A percentile compares a stretch with the other conserved stretches of the same genome.
Conservation (phyloP, 2,113 vertebrate genomes). For the Alethe diademata region DNA sequence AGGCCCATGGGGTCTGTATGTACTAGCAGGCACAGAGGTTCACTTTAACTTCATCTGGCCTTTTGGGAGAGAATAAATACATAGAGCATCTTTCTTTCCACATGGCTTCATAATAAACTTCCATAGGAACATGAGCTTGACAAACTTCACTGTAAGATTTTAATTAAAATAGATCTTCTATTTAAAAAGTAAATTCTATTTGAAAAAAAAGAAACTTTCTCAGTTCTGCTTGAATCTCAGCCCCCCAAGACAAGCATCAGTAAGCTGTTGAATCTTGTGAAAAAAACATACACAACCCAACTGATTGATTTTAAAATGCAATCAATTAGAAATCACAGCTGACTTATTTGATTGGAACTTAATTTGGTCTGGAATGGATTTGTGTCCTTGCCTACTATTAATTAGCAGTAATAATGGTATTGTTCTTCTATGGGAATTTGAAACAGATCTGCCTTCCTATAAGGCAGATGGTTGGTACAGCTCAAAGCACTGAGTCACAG, state of each 20-base stretch:
- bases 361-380: conserved; percentile 9
- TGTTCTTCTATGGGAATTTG: conserved; percentile 32
- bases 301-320: not conserved
- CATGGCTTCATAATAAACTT: conserved; percentile 6
- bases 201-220: not conserved
- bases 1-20: conserved; percentile 17
- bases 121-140: not conserved
- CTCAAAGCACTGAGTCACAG: not conserved
- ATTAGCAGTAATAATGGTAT: conserved; percentile 13
- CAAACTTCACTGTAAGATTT: not conserved
- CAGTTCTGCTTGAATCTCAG: not conserved
- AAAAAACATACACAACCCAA: not conserved
- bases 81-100: conserved; percentile 4
- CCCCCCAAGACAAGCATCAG: not conserved
- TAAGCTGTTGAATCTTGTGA: not conserved
- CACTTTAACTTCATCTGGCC: conserved; percentile 42
- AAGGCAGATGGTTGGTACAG: not conserved
- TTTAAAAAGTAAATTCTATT: not conserved
- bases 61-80: not conserved
- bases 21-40: conserved; percentile 39
- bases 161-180: conserved; percentile 17
- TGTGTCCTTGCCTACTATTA: conserved; percentile 5
- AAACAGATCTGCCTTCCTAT: not conserved
- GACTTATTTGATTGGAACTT: not conserved
- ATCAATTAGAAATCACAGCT: conserved; percentile 7